These are phyloP conservation scores for Corvus cornix DNA, from an alignment of 2,113 vertebrate genomes.

Conservation along the genomic window DNA sequence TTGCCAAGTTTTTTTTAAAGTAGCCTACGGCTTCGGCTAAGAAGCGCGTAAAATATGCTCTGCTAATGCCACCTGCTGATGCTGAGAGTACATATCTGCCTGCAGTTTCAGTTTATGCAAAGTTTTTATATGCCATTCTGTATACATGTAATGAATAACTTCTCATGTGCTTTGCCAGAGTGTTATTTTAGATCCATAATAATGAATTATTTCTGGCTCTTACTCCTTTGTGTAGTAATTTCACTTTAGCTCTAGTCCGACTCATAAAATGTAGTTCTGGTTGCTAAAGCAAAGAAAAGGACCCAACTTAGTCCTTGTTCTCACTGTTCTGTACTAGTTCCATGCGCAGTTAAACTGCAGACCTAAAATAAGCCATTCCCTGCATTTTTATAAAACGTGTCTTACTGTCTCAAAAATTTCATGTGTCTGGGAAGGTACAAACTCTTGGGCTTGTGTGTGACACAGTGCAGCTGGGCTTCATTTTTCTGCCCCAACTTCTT, in stretches of 20 bases:
- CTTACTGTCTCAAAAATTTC: not conserved
- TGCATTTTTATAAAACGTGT: not conserved
- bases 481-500: not conserved
- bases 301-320: not conserved
- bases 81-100: not conserved
- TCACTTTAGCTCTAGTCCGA: not conserved
- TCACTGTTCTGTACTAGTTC: not conserved
- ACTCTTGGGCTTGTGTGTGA: not conserved
- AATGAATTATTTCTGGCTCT: not conserved
- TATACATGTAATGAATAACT: not conserved
- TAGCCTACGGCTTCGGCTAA: slow-evolving; percentile 22
- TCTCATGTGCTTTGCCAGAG: not conserved
- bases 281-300: not conserved
- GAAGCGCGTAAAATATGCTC: slow-evolving; percentile 4
- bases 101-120: not conserved
- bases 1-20: not conserved
- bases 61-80: slow-evolving; percentile 59
- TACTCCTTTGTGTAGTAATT: not conserved
- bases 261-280: not conserved
- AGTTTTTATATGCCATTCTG: not conserved
- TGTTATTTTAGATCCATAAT: not conserved
- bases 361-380: not conserved
- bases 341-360: not conserved
- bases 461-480: not conserved
- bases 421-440: not conserved